Evolutionary conservation across 2,888 invertebrate genomes (phyloP).

Genomic region (Drosophila pseudotalamancana): DNA sequence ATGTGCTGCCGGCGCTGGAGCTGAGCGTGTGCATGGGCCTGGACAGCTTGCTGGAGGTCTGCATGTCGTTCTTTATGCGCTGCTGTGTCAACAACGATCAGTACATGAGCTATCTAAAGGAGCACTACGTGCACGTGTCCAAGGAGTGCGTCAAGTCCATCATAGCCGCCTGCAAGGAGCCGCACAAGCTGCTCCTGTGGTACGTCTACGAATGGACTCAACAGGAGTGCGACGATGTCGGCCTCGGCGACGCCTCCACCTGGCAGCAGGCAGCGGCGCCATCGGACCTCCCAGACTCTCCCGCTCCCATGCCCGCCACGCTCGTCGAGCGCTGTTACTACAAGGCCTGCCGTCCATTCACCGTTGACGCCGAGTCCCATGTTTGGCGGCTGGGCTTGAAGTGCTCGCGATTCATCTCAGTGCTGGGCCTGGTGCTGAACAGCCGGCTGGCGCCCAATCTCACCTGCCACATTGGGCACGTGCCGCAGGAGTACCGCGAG

Average conservation of each 20-base stretch:
- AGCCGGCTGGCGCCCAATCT: conserved; percentile 82
- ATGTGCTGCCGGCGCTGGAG: conserved; percentile 83
- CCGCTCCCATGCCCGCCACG: conserved; percentile 39
- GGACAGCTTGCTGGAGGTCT: conserved; percentile 73
- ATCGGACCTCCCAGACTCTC: conserved; percentile 1
- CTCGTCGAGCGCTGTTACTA: conserved; percentile 82
- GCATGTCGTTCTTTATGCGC: conserved; percentile 81
- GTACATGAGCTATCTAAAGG: conserved; percentile 78
- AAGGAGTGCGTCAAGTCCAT: conserved; percentile 83
- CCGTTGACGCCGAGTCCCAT: conserved; percentile 70
- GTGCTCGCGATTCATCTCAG: conserved; percentile 80
- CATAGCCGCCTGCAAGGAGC: conserved; percentile 73
- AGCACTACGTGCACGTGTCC: conserved; percentile 82
- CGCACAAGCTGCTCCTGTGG: conserved; percentile 79
- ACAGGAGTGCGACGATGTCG: conserved; percentile 81
- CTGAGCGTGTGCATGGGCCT: conserved; percentile 82
- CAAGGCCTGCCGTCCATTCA: conserved; percentile 83
- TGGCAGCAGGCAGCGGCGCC: conserved; percentile 32
- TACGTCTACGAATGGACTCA: conserved; percentile 83
- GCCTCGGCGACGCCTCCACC: conserved; percentile 48
- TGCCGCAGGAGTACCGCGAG: conserved; percentile 78
- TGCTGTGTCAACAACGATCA: conserved; percentile 82
- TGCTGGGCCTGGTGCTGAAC: conserved; percentile 81
- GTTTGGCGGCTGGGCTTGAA: conserved; percentile 77
- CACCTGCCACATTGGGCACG: conserved; percentile 46